Percentiles rank a stretch among this genome's conserved stretches.
Evolutionary conservation across 2,797 vertebrate species (phyloP).

Genomic region (Tamandua tetradactyla): DNA sequence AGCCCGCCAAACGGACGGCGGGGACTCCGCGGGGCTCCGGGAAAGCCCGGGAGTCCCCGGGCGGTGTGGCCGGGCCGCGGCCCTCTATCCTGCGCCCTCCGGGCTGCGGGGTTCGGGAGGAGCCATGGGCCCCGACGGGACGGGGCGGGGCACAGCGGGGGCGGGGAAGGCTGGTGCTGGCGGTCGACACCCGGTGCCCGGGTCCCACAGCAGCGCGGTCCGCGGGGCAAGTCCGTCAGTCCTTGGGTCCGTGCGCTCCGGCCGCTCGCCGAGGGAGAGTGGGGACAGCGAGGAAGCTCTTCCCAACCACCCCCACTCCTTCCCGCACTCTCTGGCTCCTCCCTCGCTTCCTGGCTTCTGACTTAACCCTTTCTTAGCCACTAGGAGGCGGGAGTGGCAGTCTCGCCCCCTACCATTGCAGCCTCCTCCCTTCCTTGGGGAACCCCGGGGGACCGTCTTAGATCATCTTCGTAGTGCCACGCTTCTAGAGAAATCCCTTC

Average conservation of each 20-base stretch:
- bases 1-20: slow-evolving; percentile 69
- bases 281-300: slow-evolving; percentile 70
- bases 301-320: slow-evolving; percentile 62
- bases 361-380: slow-evolving; percentile 73
- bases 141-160: slow-evolving; percentile 61
- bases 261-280: slow-evolving; percentile 72
- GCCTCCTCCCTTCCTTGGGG: background rate
- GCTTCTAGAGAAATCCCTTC: slow-evolving; percentile 25
- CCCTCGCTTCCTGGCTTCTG: slow-evolving; percentile 65
- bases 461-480: background rate
- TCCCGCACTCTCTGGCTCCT: slow-evolving; percentile 76
- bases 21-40: slow-evolving; percentile 69
- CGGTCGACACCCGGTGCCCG: slow-evolving; percentile 28
- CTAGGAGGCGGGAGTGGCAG: slow-evolving; percentile 45
- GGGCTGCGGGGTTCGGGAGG: slow-evolving; percentile 66
- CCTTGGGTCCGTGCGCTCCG: slow-evolving; percentile 56
- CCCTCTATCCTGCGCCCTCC: slow-evolving; percentile 76
- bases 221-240: background rate
- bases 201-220: slow-evolving; percentile 16
- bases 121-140: slow-evolving; percentile 80
- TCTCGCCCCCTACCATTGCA: background rate
- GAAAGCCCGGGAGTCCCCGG: slow-evolving; percentile 53
- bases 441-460: background rate
- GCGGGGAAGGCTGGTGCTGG: slow-evolving; percentile 38
- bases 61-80: slow-evolving; percentile 24